Evolutionary conservation across 2,797 vertebrate species (phyloP).

Genomic region (Loriculus beryllinus): DNA sequence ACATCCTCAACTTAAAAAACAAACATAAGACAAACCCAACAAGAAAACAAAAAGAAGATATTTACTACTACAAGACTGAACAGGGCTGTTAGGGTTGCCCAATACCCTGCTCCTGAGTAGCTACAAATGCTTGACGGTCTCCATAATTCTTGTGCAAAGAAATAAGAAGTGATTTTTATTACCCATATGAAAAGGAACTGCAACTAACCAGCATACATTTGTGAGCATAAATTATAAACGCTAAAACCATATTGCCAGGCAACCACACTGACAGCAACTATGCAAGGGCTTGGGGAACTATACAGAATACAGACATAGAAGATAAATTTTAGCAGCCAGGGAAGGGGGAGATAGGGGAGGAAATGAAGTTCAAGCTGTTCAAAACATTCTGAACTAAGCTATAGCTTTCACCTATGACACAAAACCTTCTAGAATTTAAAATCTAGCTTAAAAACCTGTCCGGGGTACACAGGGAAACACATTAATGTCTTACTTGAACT

Average conservation of each 20-base stretch:
- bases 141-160: not conserved
- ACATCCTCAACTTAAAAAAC: not conserved
- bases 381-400: not conserved
- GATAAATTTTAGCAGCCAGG: not conserved
- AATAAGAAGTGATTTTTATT: not conserved
- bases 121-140: not conserved
- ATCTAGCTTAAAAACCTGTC: not conserved
- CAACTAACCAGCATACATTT: not conserved
- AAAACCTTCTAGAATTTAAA: not conserved
- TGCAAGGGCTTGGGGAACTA: accelerated
- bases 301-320: accelerated
- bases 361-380: not conserved
- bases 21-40: not conserved
- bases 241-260: not conserved
- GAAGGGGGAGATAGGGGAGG: no score
- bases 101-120: not conserved
- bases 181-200: not conserved
- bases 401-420: accelerated
- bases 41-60: not conserved
- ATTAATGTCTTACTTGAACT: conserved; percentile 80
- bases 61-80: not conserved
- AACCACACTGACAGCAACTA: not conserved
- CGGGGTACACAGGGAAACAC: not conserved
- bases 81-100: not conserved
- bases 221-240: not conserved